Base-by-base conservation (phyloP, 2,113 vertebrate genomes). In the Bubo bubo region DNA sequence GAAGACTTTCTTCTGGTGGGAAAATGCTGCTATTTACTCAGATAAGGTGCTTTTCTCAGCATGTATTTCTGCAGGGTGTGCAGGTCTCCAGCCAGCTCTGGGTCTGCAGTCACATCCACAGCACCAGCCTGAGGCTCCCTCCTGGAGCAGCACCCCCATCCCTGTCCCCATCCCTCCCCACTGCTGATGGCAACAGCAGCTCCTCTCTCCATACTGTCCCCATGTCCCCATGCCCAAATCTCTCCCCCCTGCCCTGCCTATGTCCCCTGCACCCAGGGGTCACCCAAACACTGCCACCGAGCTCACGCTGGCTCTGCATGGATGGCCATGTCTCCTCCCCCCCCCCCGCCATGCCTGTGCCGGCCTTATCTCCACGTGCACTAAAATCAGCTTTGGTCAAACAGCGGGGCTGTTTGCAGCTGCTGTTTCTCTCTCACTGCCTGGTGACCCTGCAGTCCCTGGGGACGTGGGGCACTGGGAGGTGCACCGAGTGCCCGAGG, bases 321-420 rank as follows among this genome's bases (percentile, higher is more conserved):
- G 60, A 24, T 30, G 62, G 24, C 20, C 73, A 17, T 3, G 0
- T n/a, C 13, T 41, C 24, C 67, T 56, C 9, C 7, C n/a, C 19
- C 58, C 37, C 8, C 37, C 37, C 37, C 37, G 8, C 37, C 28
- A 9, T 47, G 72, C 30, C 39, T 1, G 0, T n/a, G 17, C 47
- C 2, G 0, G 32, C 1, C 1, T 63, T 39, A 16, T n/a, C 75
- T 72, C 66, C 39, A 13, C 4, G 1, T 28, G 41, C 49, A 24
- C 58, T 20, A 41, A 30, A 49, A 34, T 20, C 49, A 39, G 28
- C n/a, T 56, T 47, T 30, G 28, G 15, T 58, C 58, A 10, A n/a
- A n/a, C 30, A 63, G 49, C 34, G 2, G 50, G 41, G 16, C 20
- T 58, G n/a, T 26, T 21, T 20, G 35, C 0, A 1, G 30, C 35